These are phyloP conservation scores for Rhagologus leucostigma DNA, from an alignment of 2,113 vertebrate genomes.

Conservation along the genomic window DNA sequence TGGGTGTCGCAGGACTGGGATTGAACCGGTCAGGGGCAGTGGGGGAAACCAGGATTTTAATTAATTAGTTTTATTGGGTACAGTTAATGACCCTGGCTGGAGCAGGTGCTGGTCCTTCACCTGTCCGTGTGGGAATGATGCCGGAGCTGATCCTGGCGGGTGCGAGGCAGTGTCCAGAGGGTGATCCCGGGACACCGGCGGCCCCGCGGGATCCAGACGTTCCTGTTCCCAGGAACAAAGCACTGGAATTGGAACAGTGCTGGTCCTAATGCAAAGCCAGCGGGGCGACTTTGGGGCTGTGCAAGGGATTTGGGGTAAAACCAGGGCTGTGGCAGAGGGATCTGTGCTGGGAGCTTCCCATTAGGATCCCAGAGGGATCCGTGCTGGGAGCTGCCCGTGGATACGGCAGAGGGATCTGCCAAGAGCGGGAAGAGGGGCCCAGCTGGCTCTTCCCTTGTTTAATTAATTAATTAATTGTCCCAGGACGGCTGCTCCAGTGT, in stretches of 20 bases:
- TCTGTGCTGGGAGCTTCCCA: neutral
- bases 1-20: accelerated
- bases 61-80: neutral
- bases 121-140: accelerated
- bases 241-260: neutral
- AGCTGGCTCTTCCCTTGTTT: neutral
- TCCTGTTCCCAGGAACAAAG: neutral
- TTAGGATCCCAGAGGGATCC: neutral
- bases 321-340: accelerated
- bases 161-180: neutral
- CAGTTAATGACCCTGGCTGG: accelerated
- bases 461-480: neutral
- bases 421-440: neutral
- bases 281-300: accelerated
- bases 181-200: neutral
- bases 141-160: neutral
- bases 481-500: neutral
- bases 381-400: neutral
- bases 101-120: neutral
- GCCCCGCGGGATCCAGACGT: neutral
- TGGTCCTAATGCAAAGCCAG: accelerated
- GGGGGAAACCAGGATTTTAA: neutral
- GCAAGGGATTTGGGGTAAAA: neutral
- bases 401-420: neutral
- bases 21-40: neutral